Percentiles rank a stretch among this genome's conserved stretches.
These are phyloP conservation scores for Teinopalpus imperialis DNA, from an alignment of 2,888 invertebrate genomes.

Conservation along the genomic window DNA sequence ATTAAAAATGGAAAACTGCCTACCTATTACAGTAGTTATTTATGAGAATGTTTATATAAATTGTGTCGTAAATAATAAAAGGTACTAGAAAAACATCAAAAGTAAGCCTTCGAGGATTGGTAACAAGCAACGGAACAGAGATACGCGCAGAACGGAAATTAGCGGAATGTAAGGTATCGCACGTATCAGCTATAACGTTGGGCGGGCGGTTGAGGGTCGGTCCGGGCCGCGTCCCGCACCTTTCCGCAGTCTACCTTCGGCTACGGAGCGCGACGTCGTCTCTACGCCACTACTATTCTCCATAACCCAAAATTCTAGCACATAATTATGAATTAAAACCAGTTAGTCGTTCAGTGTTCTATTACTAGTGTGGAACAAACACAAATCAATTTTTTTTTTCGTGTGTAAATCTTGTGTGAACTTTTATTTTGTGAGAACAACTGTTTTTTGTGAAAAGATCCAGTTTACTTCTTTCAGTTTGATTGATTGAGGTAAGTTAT, in stretches of 20 bases:
- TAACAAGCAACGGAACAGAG: conserved; percentile 14
- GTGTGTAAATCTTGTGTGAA: conserved; percentile 27
- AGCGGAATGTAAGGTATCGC: conserved; percentile 43
- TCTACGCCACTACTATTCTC: conserved; percentile 25
- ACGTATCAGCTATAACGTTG: conserved; percentile 44
- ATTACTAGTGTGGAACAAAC: conserved; percentile 3
- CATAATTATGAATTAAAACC: conserved; percentile 39
- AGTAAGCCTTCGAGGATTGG: not conserved
- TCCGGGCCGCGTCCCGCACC: conserved; percentile 43
- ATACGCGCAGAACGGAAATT: conserved; percentile 38
- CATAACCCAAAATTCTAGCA: conserved; percentile 35
- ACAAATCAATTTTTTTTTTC: not conserved
- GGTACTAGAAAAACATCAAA: not conserved
- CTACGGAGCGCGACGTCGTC: conserved; percentile 31
- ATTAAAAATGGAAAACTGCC: too few species aligned
- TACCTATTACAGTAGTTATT: too few species aligned
- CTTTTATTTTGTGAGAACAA: conserved; percentile 22
- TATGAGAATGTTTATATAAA: too few species aligned
- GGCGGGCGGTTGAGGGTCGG: conserved; percentile 49
- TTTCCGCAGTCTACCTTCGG: conserved; percentile 52
- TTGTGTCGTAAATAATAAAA: too few species aligned
- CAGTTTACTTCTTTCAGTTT: conserved; percentile 26
- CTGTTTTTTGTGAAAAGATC: conserved; percentile 33
- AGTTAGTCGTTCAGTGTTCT: conserved; percentile 17
- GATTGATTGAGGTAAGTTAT: conserved; percentile 36